Conservation (phyloP, 2,113 vertebrate species). For the Microtus richardsoni region DNA sequence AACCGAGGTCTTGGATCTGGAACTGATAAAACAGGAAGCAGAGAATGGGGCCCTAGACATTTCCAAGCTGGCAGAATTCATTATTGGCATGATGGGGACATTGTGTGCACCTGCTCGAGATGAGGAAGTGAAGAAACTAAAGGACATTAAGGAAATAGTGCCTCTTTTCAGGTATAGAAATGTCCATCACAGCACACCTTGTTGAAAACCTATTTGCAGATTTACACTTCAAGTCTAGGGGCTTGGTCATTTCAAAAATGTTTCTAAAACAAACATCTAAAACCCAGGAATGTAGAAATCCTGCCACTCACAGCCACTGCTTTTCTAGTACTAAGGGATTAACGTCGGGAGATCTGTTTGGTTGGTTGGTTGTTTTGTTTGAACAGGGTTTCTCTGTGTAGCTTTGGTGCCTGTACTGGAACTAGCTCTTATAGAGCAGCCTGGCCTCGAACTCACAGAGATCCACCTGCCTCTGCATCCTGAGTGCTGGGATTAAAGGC, state of each 20-base stretch:
- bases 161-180: slow-evolving; percentile 93
- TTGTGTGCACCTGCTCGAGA: slow-evolving; percentile 96
- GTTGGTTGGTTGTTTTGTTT: too few relatives aligned
- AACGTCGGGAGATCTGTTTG: background rate
- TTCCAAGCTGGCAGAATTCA: slow-evolving; percentile 92
- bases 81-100: slow-evolving; percentile 95
- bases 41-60: slow-evolving; percentile 95
- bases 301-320: background rate
- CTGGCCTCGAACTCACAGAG: too few relatives aligned
- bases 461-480: too few relatives aligned
- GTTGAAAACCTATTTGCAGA: background rate
- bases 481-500: too few relatives aligned
- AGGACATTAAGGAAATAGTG: slow-evolving; percentile 92
- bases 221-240: slow-evolving; percentile 35
- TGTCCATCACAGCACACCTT: background rate
- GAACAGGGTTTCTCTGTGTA: too few relatives aligned
- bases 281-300: slow-evolving; percentile 13
- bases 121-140: slow-evolving; percentile 93
- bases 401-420: too few relatives aligned
- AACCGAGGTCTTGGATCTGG: slow-evolving; percentile 94
- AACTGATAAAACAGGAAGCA: slow-evolving; percentile 97
- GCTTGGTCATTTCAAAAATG: background rate
- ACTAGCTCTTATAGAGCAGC: too few relatives aligned
- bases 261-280: slow-evolving; percentile 15
- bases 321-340: background rate